A percentile compares a stretch with the other conserved stretches of the same genome.
These are phyloP conservation scores for Proctacanthus coquilletti DNA, from an alignment of 1,140 invertebrate species.

Conservation along the genomic window DNA sequence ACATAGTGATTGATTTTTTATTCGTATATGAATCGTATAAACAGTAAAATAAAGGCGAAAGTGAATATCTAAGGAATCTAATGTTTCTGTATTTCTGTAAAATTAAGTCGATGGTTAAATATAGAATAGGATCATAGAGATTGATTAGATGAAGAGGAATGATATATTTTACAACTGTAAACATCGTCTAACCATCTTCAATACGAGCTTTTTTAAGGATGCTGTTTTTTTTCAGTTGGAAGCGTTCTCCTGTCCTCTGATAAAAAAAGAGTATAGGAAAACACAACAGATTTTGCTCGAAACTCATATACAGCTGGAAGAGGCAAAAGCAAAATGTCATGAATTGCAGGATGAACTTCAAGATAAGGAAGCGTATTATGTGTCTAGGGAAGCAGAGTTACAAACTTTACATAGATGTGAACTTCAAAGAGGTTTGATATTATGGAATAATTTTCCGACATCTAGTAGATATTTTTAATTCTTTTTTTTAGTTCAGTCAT, in stretches of 20 bases:
- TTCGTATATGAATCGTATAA: too few species aligned
- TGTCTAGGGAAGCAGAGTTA: conserved; percentile 15
- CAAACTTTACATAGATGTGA: conserved; percentile 17
- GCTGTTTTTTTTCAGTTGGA: conserved; percentile 40
- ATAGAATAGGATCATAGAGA: neutral
- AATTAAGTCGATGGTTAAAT: neutral
- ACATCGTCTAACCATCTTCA: too few species aligned
- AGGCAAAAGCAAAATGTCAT: conserved; percentile 33
- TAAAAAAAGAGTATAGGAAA: conserved; percentile 36
- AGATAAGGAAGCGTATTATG: conserved; percentile 28
- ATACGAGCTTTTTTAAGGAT: too few species aligned
- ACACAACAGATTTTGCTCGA: conserved; percentile 33
- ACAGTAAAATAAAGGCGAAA: too few species aligned
- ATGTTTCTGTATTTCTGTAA: neutral
- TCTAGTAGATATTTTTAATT: neutral
- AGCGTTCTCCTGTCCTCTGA: conserved; percentile 35
- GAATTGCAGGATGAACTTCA: conserved; percentile 35
- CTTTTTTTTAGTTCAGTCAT: conserved; percentile 14
- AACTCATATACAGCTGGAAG: conserved; percentile 34
- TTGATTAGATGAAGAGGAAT: too few species aligned
- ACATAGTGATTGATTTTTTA: neutral
- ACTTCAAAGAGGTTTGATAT: conserved; percentile 25
- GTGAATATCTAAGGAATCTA: too few species aligned
- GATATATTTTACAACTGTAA: too few species aligned
- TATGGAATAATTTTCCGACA: neutral